Evolutionary conservation across 1,140 invertebrate genomes (phyloP), one percentile per base, ranked within the genome.

Genomic region (Cepaea nemoralis): DNA sequence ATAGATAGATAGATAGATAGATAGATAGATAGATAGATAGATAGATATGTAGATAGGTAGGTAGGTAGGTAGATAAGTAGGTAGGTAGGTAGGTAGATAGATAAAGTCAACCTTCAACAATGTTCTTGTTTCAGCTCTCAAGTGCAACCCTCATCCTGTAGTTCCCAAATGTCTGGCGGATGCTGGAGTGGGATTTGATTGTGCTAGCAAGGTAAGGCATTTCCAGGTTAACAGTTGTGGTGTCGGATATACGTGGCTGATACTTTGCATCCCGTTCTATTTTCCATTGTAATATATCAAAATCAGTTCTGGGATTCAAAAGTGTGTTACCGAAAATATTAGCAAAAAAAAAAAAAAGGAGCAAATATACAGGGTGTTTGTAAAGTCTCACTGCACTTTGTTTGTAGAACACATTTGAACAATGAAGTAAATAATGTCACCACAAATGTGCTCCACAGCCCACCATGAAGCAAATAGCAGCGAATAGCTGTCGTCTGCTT

Each of bases 121-220:
- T 67, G 22, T 67, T 67, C 22, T n/a, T 5, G 35, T 48, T 93
- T 80, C 87, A 97, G 97, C 98, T 87, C 97, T 99, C 63, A 99
- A 99, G 91, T 99, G 97, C 92, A 99, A 99, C 91, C 96, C 98
- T 87, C 95, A 95, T 91, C 92, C 94, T 37, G 91, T 94, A 79
- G 94, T 99, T 71, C 92, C 99, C 80, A 94, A 95, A 90, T 93
- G 96, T 55, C 92, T 99, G 81, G 95, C 96, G 55, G 93, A 95
- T n/a, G 93, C 98, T 82, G 98, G 97, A 33, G 93, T 94, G 70
- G 95, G 95, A 80, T 99, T 99, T 91, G 98, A 99, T 92, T 99
- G 98, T 92, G 97, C 98, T 66, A 98, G 97, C 73, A 98, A 97
- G 92, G 94, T 94, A 70, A n/a, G 33, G 33, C 33, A 27, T n/a